phyloP scores from a whole-genome alignment of 2,797 vertebrate genomes.

The Delichon dasypus region DNA sequence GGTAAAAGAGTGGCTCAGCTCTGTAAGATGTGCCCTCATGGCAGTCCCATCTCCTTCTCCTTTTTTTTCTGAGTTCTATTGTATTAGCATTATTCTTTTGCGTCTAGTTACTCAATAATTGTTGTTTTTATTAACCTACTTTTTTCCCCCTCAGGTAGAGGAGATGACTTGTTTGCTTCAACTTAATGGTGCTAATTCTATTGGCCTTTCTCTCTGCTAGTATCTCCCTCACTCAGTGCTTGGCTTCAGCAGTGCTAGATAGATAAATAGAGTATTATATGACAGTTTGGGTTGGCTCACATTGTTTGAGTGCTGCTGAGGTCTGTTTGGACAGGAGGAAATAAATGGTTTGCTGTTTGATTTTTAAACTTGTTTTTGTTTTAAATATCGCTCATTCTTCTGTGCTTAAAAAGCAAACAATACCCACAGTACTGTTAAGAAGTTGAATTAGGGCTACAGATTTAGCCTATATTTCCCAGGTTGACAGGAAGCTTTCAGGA shows the following conservation, averaged over 20 bases:
- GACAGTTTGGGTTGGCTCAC: not conserved
- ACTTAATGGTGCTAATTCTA: not conserved
- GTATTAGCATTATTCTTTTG: not conserved
- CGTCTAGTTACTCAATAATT: not conserved
- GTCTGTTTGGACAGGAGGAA: slow-evolving; percentile 19
- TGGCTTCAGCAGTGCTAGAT: not conserved
- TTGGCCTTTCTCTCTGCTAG: not conserved
- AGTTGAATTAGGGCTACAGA: not conserved
- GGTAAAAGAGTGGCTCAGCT: not conserved
- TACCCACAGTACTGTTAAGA: not conserved
- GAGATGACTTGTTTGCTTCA: not conserved
- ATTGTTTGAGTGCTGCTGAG: not conserved
- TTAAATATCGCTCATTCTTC: not conserved
- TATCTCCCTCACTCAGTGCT: not conserved
- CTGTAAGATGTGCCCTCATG: not conserved
- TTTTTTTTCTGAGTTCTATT: not conserved
- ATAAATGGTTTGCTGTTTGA: not conserved
- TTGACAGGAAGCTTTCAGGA: not conserved
- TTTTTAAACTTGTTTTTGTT: slow-evolving; percentile 29
- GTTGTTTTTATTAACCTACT: not conserved
- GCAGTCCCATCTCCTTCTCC: not conserved
- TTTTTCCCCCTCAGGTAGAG: not conserved
- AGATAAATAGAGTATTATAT: not conserved
- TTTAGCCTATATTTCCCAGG: not conserved
- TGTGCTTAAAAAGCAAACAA: not conserved